Conservation (phyloP, 1,140 invertebrate genomes). For the Vollenhovia emeryi region DNA sequence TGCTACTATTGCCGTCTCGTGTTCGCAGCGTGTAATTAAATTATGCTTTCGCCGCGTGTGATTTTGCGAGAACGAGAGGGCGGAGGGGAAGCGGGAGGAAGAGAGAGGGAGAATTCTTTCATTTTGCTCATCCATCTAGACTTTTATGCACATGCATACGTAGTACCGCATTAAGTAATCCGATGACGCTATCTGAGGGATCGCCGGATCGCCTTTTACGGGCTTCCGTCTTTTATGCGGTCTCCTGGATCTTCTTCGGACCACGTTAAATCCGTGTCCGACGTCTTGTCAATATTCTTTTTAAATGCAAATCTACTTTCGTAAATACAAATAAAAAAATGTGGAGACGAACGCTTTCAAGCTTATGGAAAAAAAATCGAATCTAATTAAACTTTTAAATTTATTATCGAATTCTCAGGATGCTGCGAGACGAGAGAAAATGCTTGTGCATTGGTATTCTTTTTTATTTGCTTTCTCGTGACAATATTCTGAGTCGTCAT, state of each 20-base stretch:
- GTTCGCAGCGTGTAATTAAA: constrained; percentile 3
- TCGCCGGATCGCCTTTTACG: constrained; percentile 1
- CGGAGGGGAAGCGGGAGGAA: background rate
- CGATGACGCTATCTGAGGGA: background rate
- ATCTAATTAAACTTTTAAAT: background rate
- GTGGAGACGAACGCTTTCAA: background rate
- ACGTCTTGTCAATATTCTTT: background rate
- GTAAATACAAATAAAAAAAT: background rate
- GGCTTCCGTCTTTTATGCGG: background rate
- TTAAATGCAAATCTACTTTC: no score
- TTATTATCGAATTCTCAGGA: background rate
- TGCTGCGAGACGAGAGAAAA: background rate
- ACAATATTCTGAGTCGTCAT: background rate
- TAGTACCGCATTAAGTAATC: constrained; percentile 18
- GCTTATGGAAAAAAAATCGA: background rate
- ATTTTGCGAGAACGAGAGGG: background rate
- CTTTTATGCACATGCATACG: background rate
- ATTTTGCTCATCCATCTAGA: background rate
- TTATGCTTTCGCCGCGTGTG: background rate
- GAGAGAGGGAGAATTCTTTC: background rate
- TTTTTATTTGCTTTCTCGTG: background rate
- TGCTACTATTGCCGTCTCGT: background rate
- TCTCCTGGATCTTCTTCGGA: background rate
- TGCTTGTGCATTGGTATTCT: background rate
- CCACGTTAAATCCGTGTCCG: background rate